Evolutionary conservation across 1,140 invertebrate species (phyloP).

Genomic region (Trichonephila clavata): DNA sequence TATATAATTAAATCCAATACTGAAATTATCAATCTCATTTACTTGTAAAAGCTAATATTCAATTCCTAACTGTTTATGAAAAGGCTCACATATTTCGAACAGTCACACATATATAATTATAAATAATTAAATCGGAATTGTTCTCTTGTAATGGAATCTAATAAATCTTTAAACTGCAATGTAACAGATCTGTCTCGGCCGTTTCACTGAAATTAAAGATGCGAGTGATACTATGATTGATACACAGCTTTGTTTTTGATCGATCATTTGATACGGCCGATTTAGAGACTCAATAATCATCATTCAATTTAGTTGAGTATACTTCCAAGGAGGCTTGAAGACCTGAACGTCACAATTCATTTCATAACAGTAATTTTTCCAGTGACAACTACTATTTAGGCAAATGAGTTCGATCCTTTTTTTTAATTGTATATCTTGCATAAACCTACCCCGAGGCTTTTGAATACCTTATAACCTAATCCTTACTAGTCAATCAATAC

Average conservation of each 20-base stretch:
- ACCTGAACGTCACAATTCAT: background rate
- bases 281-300: background rate
- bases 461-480: background rate
- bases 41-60: too few relatives aligned
- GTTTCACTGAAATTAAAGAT: background rate
- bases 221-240: background rate
- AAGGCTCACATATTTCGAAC: too few relatives aligned
- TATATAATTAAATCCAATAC: too few relatives aligned
- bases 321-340: background rate
- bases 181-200: too few relatives aligned
- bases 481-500: constrained; percentile 11
- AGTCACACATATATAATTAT: too few relatives aligned
- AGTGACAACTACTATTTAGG: constrained; percentile 35
- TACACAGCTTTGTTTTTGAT: background rate
- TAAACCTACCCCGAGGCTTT: background rate
- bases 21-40: too few relatives aligned
- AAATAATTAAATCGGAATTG: too few relatives aligned
- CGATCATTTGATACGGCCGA: background rate
- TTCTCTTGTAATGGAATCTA: too few relatives aligned
- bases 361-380: background rate
- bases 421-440: background rate
- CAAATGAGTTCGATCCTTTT: constrained; percentile 33
- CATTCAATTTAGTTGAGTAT: background rate
- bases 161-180: too few relatives aligned
- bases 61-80: too few relatives aligned